Evolutionary conservation across 2,113 vertebrate species (phyloP).

Genomic region (Tetrax tetrax): DNA sequence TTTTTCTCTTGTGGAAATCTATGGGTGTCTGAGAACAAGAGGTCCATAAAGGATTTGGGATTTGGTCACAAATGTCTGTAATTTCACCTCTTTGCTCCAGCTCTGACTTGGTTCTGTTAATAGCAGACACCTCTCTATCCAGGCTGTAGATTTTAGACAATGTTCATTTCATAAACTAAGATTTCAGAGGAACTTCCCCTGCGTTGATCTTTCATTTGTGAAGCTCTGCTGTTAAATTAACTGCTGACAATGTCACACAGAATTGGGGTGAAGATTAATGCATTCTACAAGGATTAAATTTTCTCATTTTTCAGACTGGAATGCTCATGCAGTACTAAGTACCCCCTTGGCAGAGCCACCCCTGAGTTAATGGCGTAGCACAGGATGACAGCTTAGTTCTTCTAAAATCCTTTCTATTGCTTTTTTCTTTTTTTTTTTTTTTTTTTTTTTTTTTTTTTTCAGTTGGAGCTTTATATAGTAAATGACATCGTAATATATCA

Average conservation of each 20-base stretch:
- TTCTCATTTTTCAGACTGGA: constrained; percentile 21
- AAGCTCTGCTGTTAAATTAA: constrained; percentile 25
- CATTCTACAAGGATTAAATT: constrained; percentile 33
- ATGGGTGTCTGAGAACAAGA: neutral
- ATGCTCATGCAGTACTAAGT: neutral
- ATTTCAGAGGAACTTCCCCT: neutral
- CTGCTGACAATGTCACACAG: constrained; percentile 3
- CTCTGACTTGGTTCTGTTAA: neutral
- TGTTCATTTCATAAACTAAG: neutral
- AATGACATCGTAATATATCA: neutral
- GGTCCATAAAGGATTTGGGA: neutral
- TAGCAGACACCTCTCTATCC: neutral
- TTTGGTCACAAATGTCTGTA: neutral
- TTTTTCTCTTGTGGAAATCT: neutral
- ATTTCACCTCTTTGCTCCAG: neutral
- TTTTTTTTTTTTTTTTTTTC: too few relatives aligned
- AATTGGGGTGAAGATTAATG: constrained; percentile 35
- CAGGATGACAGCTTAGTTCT: neutral
- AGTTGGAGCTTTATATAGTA: neutral
- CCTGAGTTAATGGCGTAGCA: neutral
- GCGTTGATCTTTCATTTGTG: constrained; percentile 17
- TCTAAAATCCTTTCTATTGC: neutral
- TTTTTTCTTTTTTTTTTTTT: neutral
- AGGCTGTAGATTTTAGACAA: neutral
- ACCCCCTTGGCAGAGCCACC: neutral